phyloP scores from a whole-genome alignment of 2,888 invertebrate genomes.

The Seira ritae region DNA sequence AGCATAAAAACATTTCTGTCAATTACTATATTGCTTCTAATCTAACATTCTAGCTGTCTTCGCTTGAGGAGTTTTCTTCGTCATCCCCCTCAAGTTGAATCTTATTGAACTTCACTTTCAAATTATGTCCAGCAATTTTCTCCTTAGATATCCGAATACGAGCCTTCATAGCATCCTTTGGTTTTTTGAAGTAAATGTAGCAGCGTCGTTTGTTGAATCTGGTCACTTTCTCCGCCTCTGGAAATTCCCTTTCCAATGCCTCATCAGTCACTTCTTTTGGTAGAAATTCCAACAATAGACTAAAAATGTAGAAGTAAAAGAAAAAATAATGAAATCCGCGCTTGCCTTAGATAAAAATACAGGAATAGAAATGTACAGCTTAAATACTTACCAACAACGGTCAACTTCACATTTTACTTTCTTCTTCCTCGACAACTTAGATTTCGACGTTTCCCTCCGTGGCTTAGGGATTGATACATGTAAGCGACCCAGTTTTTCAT shows the following conservation, averaged over 20 bases:
- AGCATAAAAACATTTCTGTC: slow-evolving; percentile 26
- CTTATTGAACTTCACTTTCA: slow-evolving; percentile 43
- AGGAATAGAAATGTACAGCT: neutral
- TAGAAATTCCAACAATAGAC: slow-evolving; percentile 45
- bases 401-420: neutral
- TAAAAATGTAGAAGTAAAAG: slow-evolving; percentile 3
- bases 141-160: slow-evolving; percentile 22
- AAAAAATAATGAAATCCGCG: slow-evolving; percentile 8
- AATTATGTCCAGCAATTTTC: slow-evolving; percentile 33
- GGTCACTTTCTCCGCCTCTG: slow-evolving; percentile 30
- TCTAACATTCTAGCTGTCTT: neutral
- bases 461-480: slow-evolving; percentile 12
- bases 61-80: neutral
- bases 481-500: slow-evolving; percentile 37
- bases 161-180: slow-evolving; percentile 36
- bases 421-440: too few species aligned
- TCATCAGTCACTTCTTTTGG: slow-evolving; percentile 32
- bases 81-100: neutral
- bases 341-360: neutral
- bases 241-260: slow-evolving; percentile 25
- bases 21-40: too few species aligned
- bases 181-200: slow-evolving; percentile 40
- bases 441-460: neutral
- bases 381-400: neutral
- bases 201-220: slow-evolving; percentile 53